phyloP scores from a whole-genome alignment of 1,140 invertebrate genomes.

The Camponotus floridanus region DNA sequence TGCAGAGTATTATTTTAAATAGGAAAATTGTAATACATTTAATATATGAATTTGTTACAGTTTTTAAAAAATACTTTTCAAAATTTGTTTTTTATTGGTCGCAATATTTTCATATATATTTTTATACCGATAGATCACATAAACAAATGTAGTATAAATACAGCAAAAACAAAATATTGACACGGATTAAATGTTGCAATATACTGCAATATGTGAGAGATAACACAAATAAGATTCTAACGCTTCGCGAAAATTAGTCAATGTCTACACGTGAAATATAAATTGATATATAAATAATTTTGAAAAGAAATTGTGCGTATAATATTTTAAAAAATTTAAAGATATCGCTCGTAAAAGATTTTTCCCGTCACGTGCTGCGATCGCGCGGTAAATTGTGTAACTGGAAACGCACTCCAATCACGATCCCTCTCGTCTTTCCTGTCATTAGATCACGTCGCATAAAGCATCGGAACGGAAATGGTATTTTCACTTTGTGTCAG shows the following conservation, averaged over 20 bases:
- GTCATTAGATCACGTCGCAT: constrained; percentile 8
- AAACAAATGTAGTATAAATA: too few species aligned
- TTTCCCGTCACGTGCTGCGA: constrained; percentile 55
- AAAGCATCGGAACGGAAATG: not conserved
- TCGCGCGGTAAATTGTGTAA: constrained; percentile 46
- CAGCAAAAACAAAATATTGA: too few species aligned
- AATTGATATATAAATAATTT: not conserved
- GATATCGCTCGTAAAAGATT: not conserved
- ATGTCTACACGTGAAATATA: not conserved
- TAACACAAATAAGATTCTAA: not conserved
- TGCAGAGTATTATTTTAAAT: not conserved
- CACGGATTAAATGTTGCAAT: not conserved
- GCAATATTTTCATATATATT: too few species aligned
- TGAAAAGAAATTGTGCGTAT: not conserved
- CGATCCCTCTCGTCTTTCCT: not conserved
- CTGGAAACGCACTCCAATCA: not conserved
- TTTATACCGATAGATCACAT: too few species aligned
- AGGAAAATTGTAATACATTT: not conserved
- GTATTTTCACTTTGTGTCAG: not conserved
- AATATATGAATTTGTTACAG: not conserved
- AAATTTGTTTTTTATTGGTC: not conserved
- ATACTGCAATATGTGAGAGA: not conserved
- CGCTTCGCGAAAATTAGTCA: not conserved
- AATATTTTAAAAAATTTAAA: not conserved
- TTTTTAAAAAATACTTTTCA: not conserved